Evolutionary conservation across 2,113 vertebrate species (phyloP), one percentile per base, ranked within the genome.

Genomic region (Ceyx margarethae): DNA sequence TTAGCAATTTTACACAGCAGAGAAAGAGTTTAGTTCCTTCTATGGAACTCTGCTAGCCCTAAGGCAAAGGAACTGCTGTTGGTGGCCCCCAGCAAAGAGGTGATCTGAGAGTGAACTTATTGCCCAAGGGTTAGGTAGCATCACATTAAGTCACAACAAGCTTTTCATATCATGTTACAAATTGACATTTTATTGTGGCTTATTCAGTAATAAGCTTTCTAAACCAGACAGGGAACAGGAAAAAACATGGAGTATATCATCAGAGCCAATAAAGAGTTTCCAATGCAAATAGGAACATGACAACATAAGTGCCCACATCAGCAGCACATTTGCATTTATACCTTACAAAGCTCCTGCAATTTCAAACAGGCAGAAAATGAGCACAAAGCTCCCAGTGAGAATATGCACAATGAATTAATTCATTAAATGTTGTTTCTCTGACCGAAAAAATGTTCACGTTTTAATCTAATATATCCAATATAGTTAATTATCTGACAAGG

Each of bases 401-500:
- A 43, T 26, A 43, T 8, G 37, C 7, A 61, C 17, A 33, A 22
- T 20, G 45, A 53, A 81, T 79, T 89, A 67, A 82, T 69, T 62
- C 37, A 68, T 82, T 48, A 82, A 75, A 72, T 53, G 51, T 60
- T 79, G 48, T 65, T 77, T 46, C 50, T 77, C 64, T 65, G 43
- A 61, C 45, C 23, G 54, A 85, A 85, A 82, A 82, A 78, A 89
- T 5, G 37, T 68, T 87, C 53, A 78, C 43, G 25, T 71, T 81
- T 89, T 83, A 85, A 91, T 89, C 88, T 83, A 87, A 87, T 20
- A 11, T 50, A 57, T 89, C 76, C 42, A 77, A 91, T 82, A 81
- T 23, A 68, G 80, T 93, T 91, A 94, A 93, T 95, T 87, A 89
- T 80, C 60, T 78, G 64, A 91, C 11, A 50, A 90, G 42, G 82